phyloP scores from a whole-genome alignment of 2,113 vertebrate species.

The Eurypyga helias region DNA sequence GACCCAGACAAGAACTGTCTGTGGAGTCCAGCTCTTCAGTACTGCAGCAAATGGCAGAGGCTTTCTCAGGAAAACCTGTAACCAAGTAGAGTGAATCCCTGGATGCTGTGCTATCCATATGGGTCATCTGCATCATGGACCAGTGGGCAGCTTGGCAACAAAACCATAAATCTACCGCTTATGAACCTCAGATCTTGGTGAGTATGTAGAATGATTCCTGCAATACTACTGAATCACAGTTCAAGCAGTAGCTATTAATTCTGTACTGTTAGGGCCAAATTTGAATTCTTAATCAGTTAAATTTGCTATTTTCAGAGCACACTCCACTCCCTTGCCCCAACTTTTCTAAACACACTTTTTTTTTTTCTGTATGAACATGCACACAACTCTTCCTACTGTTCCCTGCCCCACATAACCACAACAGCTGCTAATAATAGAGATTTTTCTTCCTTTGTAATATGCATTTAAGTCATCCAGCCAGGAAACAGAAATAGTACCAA shows the following conservation, averaged over 20 bases:
- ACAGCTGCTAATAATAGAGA: background rate
- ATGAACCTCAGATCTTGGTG: background rate
- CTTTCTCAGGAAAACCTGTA: background rate
- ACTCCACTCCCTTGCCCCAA: background rate
- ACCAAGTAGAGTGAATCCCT: background rate
- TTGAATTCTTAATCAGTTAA: background rate
- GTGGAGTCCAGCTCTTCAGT: background rate
- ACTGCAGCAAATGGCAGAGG: background rate
- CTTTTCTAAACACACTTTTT: background rate
- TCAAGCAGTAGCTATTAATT: background rate
- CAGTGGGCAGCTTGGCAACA: background rate
- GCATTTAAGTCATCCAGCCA: background rate
- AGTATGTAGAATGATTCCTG: background rate
- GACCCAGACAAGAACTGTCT: background rate
- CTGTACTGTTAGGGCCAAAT: background rate
- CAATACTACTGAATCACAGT: background rate
- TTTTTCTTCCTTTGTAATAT: background rate
- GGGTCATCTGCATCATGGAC: background rate
- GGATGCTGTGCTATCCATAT: background rate
- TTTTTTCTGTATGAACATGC: background rate
- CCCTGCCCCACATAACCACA: background rate
- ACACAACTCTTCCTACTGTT: background rate
- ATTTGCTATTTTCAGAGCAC: background rate
- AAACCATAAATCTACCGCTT: background rate
- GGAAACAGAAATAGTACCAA: background rate